phyloP scores from a whole-genome alignment of 2,888 invertebrate species.

The Aradus depressus region DNA sequence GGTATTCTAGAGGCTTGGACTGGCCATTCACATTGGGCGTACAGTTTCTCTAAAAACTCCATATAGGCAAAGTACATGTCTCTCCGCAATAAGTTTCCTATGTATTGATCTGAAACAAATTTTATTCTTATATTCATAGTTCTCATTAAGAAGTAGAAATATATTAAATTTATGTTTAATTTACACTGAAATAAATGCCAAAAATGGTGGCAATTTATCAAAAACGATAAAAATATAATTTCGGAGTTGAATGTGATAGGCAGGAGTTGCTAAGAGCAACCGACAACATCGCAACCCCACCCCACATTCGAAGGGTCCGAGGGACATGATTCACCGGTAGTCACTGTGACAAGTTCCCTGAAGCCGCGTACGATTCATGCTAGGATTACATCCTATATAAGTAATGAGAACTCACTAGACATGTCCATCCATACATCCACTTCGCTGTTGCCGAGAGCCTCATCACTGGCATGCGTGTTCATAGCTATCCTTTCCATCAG shows the following conservation, averaged over 20 bases:
- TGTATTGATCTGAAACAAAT: slow-evolving; percentile 62
- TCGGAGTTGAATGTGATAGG: too few relatives aligned
- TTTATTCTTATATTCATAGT: too few relatives aligned
- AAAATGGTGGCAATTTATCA: too few relatives aligned
- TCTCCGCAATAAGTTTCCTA: slow-evolving; percentile 59
- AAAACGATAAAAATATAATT: too few relatives aligned
- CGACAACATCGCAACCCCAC: too few relatives aligned
- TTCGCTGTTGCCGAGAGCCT: slow-evolving; percentile 50
- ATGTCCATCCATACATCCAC: slow-evolving; percentile 68
- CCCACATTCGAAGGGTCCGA: too few relatives aligned
- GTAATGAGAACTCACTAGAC: slow-evolving; percentile 72
- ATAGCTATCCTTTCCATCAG: slow-evolving; percentile 50
- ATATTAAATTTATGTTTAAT: not conserved
- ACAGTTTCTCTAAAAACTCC: slow-evolving; percentile 50
- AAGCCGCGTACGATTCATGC: too few relatives aligned
- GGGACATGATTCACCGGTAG: too few relatives aligned
- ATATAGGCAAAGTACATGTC: slow-evolving; percentile 57
- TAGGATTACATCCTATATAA: too few relatives aligned
- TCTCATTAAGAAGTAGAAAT: slow-evolving; percentile 9
- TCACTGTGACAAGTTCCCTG: too few relatives aligned
- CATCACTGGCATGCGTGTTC: slow-evolving; percentile 47
- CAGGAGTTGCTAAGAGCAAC: too few relatives aligned
- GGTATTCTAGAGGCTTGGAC: slow-evolving; percentile 48
- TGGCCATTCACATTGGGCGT: slow-evolving; percentile 52
- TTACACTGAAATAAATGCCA: too few relatives aligned